phyloP scores from a whole-genome alignment of 2,113 vertebrate genomes.

The Alces alces region DNA sequence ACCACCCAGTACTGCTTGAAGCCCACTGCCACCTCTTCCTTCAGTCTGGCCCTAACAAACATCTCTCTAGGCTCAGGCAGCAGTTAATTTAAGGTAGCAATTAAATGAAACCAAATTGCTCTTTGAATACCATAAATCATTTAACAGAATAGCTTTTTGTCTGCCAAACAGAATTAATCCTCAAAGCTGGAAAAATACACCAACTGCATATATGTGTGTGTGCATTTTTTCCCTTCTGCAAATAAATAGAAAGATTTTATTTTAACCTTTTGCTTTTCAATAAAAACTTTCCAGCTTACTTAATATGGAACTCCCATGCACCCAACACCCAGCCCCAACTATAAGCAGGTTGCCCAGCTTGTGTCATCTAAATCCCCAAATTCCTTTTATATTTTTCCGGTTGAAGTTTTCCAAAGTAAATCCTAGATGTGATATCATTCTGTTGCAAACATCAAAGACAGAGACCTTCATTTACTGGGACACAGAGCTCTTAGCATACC shows the following conservation, averaged over 20 bases:
- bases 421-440: background rate
- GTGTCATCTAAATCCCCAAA: background rate
- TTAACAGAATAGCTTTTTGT: constrained; percentile 29
- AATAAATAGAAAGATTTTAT: background rate
- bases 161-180: constrained; percentile 43
- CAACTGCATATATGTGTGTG: background rate
- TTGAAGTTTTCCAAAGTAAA: background rate
- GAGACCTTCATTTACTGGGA: background rate
- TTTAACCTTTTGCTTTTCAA: background rate
- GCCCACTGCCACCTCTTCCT: background rate
- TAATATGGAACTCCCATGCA: background rate
- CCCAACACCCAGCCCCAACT: background rate
- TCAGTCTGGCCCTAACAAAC: background rate
- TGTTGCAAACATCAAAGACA: background rate
- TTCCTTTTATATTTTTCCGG: background rate
- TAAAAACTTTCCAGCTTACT: background rate
- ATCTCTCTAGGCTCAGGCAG: background rate
- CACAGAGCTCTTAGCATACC: background rate
- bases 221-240: background rate
- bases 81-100: constrained; percentile 49
- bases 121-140: constrained; percentile 49
- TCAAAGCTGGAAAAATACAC: constrained; percentile 24
- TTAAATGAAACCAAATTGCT: constrained; percentile 32
- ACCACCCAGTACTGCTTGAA: background rate
- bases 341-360: background rate